A percentile compares a stretch with the other conserved stretches of the same genome.
Conservation (phyloP, 2,888 invertebrate species). For the Coelinius sp. region DNA sequence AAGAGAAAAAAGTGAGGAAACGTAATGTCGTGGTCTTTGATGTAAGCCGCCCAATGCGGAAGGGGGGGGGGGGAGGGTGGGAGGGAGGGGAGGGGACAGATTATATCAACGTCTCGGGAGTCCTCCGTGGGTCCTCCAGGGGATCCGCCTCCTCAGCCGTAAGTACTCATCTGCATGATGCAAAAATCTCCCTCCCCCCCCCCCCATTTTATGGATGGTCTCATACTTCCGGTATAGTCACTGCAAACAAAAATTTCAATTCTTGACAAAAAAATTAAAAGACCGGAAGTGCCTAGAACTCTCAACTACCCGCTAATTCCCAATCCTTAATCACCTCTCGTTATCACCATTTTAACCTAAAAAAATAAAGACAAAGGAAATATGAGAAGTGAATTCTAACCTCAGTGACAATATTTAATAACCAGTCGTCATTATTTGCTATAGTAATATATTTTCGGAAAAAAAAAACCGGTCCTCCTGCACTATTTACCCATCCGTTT, state of each 20-base stretch:
- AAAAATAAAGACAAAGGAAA: not conserved
- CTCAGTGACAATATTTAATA: conserved; percentile 64
- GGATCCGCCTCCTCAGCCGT: conserved; percentile 22
- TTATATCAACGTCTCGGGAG: conserved; percentile 60
- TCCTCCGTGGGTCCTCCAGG: conserved; percentile 24
- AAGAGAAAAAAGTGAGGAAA: conserved; percentile 13
- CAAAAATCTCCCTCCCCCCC: not conserved
- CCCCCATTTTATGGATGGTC: not conserved
- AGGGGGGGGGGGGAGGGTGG: too few species aligned
- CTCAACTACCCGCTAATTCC: conserved; percentile 3
- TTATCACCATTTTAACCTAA: conserved; percentile 49
- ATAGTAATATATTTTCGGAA: conserved; percentile 62
- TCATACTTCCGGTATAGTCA: not conserved
- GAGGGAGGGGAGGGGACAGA: too few species aligned
- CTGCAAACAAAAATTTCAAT: not conserved
- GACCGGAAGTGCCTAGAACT: not conserved
- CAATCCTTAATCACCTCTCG: conserved; percentile 36
- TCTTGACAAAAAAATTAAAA: not conserved
- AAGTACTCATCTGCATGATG: conserved; percentile 13
- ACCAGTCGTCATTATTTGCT: conserved; percentile 60
- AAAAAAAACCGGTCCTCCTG: conserved; percentile 49
- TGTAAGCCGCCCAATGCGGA: conserved; percentile 67
- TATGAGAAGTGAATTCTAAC: conserved; percentile 19
- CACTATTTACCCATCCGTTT: conserved; percentile 64
- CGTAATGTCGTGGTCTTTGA: conserved; percentile 57